These are phyloP conservation scores for Fissipunctia ypsillon DNA, from an alignment of 2,888 invertebrate genomes.

Conservation along the genomic window DNA sequence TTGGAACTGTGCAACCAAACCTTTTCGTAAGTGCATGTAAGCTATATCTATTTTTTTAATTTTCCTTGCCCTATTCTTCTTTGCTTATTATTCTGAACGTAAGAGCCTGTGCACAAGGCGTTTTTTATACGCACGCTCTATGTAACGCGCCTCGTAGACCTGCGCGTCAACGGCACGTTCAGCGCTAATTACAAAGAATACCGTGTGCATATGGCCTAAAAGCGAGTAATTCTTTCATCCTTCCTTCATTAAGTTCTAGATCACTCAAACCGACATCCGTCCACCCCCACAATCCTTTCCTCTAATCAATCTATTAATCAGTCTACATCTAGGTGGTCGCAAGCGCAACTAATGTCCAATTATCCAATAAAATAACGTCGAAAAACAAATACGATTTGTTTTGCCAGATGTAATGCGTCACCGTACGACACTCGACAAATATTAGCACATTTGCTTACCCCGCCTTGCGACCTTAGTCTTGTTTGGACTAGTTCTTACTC, in stretches of 20 bases:
- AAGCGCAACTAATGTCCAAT: constrained; percentile 46
- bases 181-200: neutral
- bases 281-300: constrained; percentile 7
- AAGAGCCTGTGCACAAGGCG: neutral
- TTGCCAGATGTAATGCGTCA: constrained; percentile 71
- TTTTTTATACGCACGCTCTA: too few species aligned
- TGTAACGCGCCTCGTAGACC: neutral
- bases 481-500: constrained; percentile 72
- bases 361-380: constrained; percentile 65
- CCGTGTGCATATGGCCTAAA: too few species aligned
- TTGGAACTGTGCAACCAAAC: neutral
- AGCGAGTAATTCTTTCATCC: neutral
- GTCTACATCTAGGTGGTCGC: constrained; percentile 3
- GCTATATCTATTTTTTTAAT: neutral
- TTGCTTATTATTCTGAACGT: neutral
- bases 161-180: neutral
- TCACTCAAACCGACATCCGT: neutral
- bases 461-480: constrained; percentile 74
- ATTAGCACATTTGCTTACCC: constrained; percentile 72
- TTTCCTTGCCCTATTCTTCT: neutral
- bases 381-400: constrained; percentile 65
- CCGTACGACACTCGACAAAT: constrained; percentile 74
- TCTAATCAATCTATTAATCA: constrained; percentile 11
- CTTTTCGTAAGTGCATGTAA: neutral
- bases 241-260: neutral